Conservation (phyloP, 2,113 vertebrate genomes). For the Nematolebias whitei region DNA sequence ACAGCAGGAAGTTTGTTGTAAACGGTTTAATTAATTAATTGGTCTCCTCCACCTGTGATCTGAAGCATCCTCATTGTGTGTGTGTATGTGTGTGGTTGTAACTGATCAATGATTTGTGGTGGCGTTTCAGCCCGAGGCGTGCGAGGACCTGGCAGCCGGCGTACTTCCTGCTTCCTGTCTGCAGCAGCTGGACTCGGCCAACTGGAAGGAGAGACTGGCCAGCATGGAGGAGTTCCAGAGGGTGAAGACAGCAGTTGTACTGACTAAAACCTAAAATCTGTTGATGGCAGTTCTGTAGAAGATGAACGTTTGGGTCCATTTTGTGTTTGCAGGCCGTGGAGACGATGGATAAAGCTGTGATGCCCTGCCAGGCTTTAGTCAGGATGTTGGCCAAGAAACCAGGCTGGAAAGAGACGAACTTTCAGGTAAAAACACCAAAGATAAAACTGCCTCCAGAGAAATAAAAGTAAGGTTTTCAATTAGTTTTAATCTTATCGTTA, state of each 20-base stretch:
- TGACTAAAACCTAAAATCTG: not conserved
- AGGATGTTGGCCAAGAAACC: conserved; percentile 98
- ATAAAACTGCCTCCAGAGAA: too few relatives aligned
- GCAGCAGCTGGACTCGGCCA: conserved; percentile 90
- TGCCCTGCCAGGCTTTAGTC: conserved; percentile 96
- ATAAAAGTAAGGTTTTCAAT: too few relatives aligned
- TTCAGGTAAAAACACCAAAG: conserved; percentile 84
- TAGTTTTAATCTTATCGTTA: too few relatives aligned
- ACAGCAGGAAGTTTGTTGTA: too few relatives aligned
- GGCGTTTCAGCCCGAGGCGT: conserved; percentile 89
- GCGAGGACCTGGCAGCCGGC: conserved; percentile 90
- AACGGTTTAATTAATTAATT: too few relatives aligned
- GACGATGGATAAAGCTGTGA: conserved; percentile 87
- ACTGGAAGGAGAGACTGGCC: conserved; percentile 97
- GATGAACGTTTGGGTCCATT: not conserved
- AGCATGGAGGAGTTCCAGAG: conserved; percentile 98
- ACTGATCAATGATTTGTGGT: too few relatives aligned
- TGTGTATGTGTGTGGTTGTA: too few relatives aligned
- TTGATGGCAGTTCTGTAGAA: not conserved
- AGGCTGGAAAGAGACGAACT: conserved; percentile 99
- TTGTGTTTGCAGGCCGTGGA: conserved; percentile 86
- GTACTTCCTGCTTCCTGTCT: conserved; percentile 92
- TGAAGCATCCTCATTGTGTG: too few relatives aligned
- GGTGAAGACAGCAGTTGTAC: conserved; percentile 67
- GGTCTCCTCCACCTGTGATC: too few relatives aligned